Conservation (phyloP, 1,140 invertebrate species). For the Eciton burchellii region DNA sequence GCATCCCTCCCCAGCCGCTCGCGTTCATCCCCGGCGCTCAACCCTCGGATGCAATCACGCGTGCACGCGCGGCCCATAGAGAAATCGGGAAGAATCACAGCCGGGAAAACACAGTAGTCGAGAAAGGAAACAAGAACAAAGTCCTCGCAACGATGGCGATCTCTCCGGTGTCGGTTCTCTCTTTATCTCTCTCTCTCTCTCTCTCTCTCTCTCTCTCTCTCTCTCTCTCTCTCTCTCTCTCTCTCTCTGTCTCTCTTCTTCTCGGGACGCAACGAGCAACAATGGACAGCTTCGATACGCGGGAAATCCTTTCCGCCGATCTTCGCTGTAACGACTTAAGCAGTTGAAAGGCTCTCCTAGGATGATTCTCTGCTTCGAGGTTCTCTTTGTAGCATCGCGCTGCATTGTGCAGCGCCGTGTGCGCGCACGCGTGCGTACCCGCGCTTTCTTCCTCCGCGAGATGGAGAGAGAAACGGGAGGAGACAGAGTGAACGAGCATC, state of each 20-base stretch:
- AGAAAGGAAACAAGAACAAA: conserved; percentile 55
- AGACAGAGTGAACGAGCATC: neutral
- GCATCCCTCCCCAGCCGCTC: conserved; percentile 40
- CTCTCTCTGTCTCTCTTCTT: conserved; percentile 11
- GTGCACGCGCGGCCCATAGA: conserved; percentile 52
- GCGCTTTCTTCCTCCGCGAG: neutral
- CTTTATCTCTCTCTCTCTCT: neutral
- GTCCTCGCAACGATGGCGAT: conserved; percentile 36
- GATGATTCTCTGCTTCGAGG: conserved; percentile 52
- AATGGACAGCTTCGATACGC: conserved; percentile 58
- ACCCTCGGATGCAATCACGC: conserved; percentile 59
- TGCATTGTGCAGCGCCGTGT: conserved; percentile 31
- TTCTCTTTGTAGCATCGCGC: conserved; percentile 59
- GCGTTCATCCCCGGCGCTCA: conserved; percentile 59
- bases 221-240: neutral
- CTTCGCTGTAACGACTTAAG: conserved; percentile 71
- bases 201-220: conserved; percentile 21
- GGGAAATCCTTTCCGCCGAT: conserved; percentile 47
- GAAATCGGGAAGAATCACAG: conserved; percentile 51
- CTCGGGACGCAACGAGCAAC: conserved; percentile 35
- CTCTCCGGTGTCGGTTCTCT: conserved; percentile 46
- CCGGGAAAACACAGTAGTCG: conserved; percentile 40
- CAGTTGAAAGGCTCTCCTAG: conserved; percentile 77
- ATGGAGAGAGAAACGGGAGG: neutral
- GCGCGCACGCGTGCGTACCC: conserved; percentile 30